Evolutionary conservation across 37 sponge, comb jelly and placozoan genomes (phyloP), one percentile per base, ranked within the genome.

Genomic region (Chondrilla cf. caribensis): DNA sequence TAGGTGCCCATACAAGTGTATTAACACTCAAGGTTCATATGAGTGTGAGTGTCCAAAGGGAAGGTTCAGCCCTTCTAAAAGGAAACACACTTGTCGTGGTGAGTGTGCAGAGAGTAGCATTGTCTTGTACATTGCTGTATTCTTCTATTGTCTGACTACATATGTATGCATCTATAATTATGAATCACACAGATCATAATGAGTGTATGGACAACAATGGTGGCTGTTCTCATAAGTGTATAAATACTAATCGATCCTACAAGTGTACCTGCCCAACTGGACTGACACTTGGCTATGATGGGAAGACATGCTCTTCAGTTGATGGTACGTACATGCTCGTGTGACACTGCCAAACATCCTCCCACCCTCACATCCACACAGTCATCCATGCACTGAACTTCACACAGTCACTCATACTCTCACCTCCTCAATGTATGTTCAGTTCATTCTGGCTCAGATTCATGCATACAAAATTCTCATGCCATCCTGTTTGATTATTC

Each of bases 181-280:
- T n/a, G n/a, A n/a, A n/a, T 47, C 11, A 11, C 11, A 6, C 51
- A 62, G 64, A 62, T 62, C 29, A 29, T 7, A 73, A 39, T 42
- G 76, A 15, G 24, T 62, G 64, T 62, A 62, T 62, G 64, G 29
- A n/a, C 29, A 28, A 62, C 64, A 62, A 62, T 6, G 64, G 64
- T 7, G 64, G 64, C 29, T 62, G 64, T 28, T 62, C 64, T 28
- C 64, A 62, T n/a, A 62, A 62, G 64, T 62, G 64, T 62, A 62
- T 73, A 21, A 73, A 73, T 37, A 73, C 76, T 17, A 11, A 73
- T 37, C 76, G 44, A 1, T 73, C 76, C 25, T 42, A 73, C 76
- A 73, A 40, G 43, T 73, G 76, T 25, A 39, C 44, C n/a, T 73
- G 76, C 44, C 76, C 76, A 35, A 73, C 15, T 73, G 76, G 76